These are phyloP conservation scores for Eidolon dupreanum DNA, from an alignment of 2,797 vertebrate species.

Conservation along the genomic window DNA sequence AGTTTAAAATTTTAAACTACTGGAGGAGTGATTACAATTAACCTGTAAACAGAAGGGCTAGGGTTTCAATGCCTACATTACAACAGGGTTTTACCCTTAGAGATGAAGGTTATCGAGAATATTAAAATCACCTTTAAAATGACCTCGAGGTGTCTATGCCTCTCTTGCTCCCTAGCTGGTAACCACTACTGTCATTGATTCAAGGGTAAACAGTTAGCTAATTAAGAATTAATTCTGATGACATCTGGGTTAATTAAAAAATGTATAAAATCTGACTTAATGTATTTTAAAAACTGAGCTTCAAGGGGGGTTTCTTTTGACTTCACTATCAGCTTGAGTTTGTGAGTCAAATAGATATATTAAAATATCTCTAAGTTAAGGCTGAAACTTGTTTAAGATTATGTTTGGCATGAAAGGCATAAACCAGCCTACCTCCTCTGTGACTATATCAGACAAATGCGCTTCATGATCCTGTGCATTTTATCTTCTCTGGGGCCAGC, in stretches of 20 bases:
- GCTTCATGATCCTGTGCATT: neutral
- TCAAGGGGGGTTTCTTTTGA: conserved; percentile 31
- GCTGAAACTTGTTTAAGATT: conserved; percentile 48
- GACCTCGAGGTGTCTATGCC: neutral
- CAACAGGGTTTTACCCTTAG: conserved; percentile 25
- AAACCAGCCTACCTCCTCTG: neutral
- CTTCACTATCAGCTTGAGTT: conserved; percentile 28
- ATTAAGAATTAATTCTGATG: conserved; percentile 67
- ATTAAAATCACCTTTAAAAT: conserved; percentile 75
- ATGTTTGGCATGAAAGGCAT: conserved; percentile 18
- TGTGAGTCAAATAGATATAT: conserved; percentile 29
- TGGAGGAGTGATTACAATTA: neutral
- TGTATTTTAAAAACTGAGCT: conserved; percentile 49
- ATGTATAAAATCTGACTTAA: conserved; percentile 9
- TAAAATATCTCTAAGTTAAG: conserved; percentile 60
- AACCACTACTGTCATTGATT: conserved; percentile 58
- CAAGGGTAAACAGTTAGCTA: conserved; percentile 57
- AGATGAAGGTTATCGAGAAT: conserved; percentile 52
- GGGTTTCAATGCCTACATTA: neutral
- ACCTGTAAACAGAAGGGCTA: conserved; percentile 40
- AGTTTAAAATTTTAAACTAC: neutral
- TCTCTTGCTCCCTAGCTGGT: neutral
- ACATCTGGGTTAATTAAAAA: conserved; percentile 61
- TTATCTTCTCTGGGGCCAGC: neutral
- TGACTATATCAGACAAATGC: conserved; percentile 49